Evolutionary conservation across 2,113 vertebrate genomes (phyloP).

Genomic region (Sapayoa aenigma): DNA sequence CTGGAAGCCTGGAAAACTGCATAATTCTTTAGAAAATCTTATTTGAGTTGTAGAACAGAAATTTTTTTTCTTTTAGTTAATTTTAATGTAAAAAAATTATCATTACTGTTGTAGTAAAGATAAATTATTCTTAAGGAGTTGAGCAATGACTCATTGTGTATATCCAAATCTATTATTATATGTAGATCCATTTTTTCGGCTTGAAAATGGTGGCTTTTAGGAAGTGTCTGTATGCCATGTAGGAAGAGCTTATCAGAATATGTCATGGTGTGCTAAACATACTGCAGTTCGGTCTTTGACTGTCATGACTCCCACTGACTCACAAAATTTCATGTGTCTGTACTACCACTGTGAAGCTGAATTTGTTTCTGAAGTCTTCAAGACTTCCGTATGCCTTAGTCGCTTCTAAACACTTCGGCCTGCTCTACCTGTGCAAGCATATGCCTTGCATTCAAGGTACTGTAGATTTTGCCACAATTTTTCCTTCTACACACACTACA

Average conservation of each 20-base stretch:
- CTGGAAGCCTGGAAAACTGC: not conserved
- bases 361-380: not conserved
- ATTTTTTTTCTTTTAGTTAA: not conserved
- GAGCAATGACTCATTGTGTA: not conserved
- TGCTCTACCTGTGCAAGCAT: not conserved
- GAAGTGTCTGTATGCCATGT: not conserved
- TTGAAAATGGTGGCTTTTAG: not conserved
- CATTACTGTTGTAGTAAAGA: not conserved
- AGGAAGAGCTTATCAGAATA: not conserved
- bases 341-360: not conserved
- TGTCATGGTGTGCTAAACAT: rapidly evolving
- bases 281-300: not conserved
- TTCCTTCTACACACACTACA: not conserved
- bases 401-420: not conserved
- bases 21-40: not conserved
- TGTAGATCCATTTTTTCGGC: no score
- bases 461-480: not conserved
- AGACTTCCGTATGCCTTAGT: not conserved
- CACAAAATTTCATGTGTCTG: not conserved
- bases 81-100: not conserved
- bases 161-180: not conserved
- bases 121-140: not conserved
- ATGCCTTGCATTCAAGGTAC: not conserved
- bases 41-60: not conserved
- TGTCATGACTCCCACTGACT: not conserved